Evolutionary conservation across 2,888 invertebrate genomes (phyloP), one percentile per base, ranked within the genome.

Genomic region (Polia nebulosa): DNA sequence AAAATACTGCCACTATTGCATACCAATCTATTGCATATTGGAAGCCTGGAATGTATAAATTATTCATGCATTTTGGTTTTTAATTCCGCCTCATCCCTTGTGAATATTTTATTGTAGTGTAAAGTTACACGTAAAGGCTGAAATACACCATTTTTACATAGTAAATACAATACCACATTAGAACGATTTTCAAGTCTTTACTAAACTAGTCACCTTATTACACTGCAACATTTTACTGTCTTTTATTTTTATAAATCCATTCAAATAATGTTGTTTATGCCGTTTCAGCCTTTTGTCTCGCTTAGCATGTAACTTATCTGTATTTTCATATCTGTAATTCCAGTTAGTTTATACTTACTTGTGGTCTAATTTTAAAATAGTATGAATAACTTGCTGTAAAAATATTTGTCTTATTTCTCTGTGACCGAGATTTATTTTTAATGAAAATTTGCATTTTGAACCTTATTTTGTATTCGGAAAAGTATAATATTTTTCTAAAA

Each of bases 261-360:
- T 61, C 36, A 67, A 58, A 80, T 49, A 49, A 51, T 45, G 3
- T 47, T 74, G 47, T 64, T 39, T 59, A 63, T 58, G 47, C 52
- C 60, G 55, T 70, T 73, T 75, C 72, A 77, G 74, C 66, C 65
- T 65, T 61, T 71, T 61, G 64, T 74, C 64, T 75, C 17, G 82
- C 82, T 81, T 80, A 68, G 78, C 78, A 80, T 81, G 83, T 71
- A n/a, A 81, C 41, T 63, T 80, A 78, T 61, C 58, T 78, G 60
- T 73, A 66, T 76, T 66, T 66, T 60, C 59, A 59, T 59, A 45
- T 62, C 20, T 55, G 58, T 74, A 53, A 57, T 64, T 58, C 8
- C 29, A 63, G 36, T 58, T 22, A 60, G 59, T 67, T 22, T 67
- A 36, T 52, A 65, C 7, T 11, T 44, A 44, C n/a, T 51, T 60